Percentiles rank a stretch among this genome's conserved stretches.
Conservation (phyloP, 37 sponge, comb jelly and placozoan species). For the Ianthella basta region DNA sequence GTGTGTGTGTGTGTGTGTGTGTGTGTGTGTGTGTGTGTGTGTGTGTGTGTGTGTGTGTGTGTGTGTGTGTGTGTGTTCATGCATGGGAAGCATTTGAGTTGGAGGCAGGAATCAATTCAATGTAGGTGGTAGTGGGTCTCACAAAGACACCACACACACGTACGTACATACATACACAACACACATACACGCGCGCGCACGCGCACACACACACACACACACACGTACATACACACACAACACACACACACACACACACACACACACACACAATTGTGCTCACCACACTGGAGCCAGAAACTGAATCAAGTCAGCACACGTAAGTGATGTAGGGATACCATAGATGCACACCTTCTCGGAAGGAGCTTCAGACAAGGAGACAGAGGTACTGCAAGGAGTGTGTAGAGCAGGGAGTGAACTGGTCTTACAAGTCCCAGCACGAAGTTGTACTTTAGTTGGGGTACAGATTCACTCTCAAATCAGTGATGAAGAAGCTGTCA, state of each 20-base stretch:
- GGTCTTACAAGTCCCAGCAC: too few species aligned
- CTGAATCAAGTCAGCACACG: conserved; percentile 65
- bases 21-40: conserved; percentile 6
- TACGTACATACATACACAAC: conserved; percentile 12
- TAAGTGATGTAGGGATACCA: conserved; percentile 67
- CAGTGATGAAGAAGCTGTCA: too few species aligned
- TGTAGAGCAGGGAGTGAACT: too few species aligned
- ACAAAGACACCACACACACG: background rate
- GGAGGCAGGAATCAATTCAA: too few species aligned
- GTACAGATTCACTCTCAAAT: too few species aligned
- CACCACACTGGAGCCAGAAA: conserved; percentile 76
- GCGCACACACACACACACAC: conserved; percentile 13
- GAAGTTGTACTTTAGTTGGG: too few species aligned
- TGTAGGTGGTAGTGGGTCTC: too few species aligned
- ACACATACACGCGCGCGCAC: background rate
- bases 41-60: background rate
- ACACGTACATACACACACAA: conserved; percentile 41
- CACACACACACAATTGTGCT: conserved; percentile 40
- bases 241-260: too few species aligned
- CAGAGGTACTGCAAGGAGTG: background rate
- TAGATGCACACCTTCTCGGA: conserved; percentile 37
- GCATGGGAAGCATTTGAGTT: too few species aligned
- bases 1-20: background rate
- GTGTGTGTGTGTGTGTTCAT: background rate
- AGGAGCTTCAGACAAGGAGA: background rate